Percentiles rank a stretch among this genome's conserved stretches.
phyloP scores from a whole-genome alignment of 1,140 invertebrate species.

The Penaeus chinensis region DNA sequence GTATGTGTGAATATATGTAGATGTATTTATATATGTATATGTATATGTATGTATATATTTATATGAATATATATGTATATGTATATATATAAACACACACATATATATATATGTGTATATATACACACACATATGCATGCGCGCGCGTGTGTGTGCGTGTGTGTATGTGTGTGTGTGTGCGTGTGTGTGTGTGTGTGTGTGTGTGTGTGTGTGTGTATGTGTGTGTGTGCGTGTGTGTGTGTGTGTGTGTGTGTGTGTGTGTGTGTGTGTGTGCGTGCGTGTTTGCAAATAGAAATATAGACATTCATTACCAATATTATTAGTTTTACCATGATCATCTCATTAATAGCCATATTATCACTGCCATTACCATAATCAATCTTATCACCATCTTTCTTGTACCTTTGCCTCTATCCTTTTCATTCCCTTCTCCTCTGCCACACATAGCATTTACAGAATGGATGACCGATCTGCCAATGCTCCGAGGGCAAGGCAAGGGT shows the following conservation, averaged over 20 bases:
- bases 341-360: neutral
- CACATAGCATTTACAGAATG: neutral
- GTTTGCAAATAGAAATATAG: neutral
- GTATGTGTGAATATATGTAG: too few relatives aligned
- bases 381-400: neutral
- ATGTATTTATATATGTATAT: too few relatives aligned
- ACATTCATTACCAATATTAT: too few relatives aligned
- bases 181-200: neutral
- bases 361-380: neutral
- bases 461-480: neutral
- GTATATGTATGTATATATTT: too few relatives aligned
- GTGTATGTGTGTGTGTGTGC: too few relatives aligned
- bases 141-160: too few relatives aligned
- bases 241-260: constrained; percentile 31
- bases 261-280: constrained; percentile 9
- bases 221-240: neutral
- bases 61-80: too few relatives aligned
- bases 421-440: neutral
- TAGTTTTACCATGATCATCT: neutral
- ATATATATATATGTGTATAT: too few relatives aligned
- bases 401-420: constrained; percentile 11
- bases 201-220: neutral
- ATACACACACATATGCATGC: too few relatives aligned
- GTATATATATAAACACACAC: too few relatives aligned
- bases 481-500: too few relatives aligned